A percentile compares a stretch with the other conserved stretches of the same genome.
Conservation (phyloP, 2,113 vertebrate species). For the Todiramphus saurophagus region DNA sequence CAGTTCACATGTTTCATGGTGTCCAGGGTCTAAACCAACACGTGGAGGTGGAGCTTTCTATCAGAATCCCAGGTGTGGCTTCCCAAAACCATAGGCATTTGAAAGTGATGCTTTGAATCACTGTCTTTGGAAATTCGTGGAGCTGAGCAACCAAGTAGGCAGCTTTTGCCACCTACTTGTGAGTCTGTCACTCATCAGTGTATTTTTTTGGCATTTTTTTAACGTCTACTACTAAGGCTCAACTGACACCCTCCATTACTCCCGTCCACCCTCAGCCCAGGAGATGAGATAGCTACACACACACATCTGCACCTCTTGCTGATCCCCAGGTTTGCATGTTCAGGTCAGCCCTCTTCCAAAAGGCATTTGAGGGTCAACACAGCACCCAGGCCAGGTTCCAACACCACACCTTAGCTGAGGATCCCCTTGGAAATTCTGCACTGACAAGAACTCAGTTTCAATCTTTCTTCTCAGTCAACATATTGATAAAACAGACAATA, state of each 20-base stretch:
- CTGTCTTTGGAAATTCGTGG: neutral
- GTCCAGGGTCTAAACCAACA: fast-evolving
- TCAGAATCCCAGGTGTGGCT: neutral
- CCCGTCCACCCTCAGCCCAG: neutral
- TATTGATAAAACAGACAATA: neutral
- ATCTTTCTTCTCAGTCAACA: neutral
- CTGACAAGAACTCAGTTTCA: neutral
- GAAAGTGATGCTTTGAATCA: neutral
- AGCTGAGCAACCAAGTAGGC: neutral
- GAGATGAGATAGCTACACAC: neutral
- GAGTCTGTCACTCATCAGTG: neutral
- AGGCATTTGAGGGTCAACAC: neutral
- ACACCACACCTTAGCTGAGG: neutral
- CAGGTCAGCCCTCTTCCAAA: neutral
- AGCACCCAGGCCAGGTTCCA: neutral
- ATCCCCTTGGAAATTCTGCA: neutral
- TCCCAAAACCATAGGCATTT: neutral
- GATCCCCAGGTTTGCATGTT: neutral
- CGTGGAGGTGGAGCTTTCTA: fast-evolving
- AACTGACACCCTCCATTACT: neutral
- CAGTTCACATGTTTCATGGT: fast-evolving
- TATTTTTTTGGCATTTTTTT: neutral
- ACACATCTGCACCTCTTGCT: fast-evolving
- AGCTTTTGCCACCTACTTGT: neutral
- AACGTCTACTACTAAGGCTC: neutral